Evolutionary conservation across 2,113 vertebrate genomes (phyloP), one percentile per base, ranked within the genome.

Genomic region (Gadus macrocephalus): DNA sequence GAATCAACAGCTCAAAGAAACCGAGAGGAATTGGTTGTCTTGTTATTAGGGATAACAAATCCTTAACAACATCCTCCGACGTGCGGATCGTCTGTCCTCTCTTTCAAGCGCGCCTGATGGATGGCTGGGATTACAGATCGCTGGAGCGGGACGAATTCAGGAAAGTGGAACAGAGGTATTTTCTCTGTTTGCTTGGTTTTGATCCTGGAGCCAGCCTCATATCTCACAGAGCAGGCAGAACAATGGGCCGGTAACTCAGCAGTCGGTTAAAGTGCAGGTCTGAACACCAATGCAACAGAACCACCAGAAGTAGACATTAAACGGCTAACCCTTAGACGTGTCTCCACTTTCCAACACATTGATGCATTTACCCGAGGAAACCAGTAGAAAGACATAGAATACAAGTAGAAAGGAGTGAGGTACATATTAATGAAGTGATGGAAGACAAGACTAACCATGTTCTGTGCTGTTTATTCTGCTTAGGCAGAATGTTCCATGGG

Each of bases 241-340:
- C 64, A 64, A 77, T 61, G 16, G 64, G 58, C 62, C 56, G 68
- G 81, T 65, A 63, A 73, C 76, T 82, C 69, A 3, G 42, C 42
- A 49, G 42, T 35, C 42, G 8, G 42, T 49, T 7, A 14, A 9
- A 49, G 42, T 11, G 42, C 42, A 49, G 42, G 55, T 17, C 15
- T 14, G 2, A 16, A 58, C 0, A 35, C 31, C 16, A 58, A 0
- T 58, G n/a, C 42, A 49, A 14, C 42, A 49, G 42, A 9, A 9
- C 42, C 42, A 14, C 12, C 42, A 49, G 8, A 49, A 9, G 42
- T 49, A 49, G 9, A 11, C 11, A 49, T 49, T 49, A 49, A 49
- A 49, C 9, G 8, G 42, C 42, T 49, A 14, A 7, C 8, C 2
- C 42, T 49, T 14, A 2, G 42, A 49, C 11, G 42, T 49, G 42